Evolutionary conservation across 2,797 vertebrate species (phyloP), one percentile per base, ranked within the genome.

Genomic region (Luscinia luscinia): DNA sequence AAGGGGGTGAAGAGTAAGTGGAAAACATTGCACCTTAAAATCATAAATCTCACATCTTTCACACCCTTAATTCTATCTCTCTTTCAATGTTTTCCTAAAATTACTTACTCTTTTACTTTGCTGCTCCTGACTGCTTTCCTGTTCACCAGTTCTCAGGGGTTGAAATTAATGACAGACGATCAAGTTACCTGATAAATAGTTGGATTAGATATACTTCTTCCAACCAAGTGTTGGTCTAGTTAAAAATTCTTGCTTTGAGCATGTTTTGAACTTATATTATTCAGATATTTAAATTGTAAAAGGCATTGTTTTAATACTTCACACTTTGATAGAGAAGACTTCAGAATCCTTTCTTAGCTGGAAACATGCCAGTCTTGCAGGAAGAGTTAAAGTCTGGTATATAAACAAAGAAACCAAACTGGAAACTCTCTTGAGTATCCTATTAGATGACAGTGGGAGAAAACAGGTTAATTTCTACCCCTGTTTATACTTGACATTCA

Each of bases 1-100:
- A 99, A 99, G 96, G 99, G 99, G 98, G 99, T 99, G 98, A 99
- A 99, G 99, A 99, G 99, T 99, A 99, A 99, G 99, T 99, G 98
- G 98, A 97, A 98, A 98, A 98, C 97, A 98, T 98, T 98, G 98
- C 98, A 97, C 97, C 96, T 97, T 97, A 97, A 97, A 96, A 96
- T 97, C 96, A 97, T 94, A 96, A 97, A 97, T 97, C 95, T 97
- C 93, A 96, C 96, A 95, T 97, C 96, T 97, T 97, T 97, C 96
- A 97, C 95, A 97, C 96, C 87, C 91, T 97, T 94, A 95, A 96
- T 96, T 97, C 96, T 98, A 92, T 96, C 97, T 97, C 96, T 97
- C 96, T 98, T 97, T 96, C 98, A 98, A 96, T 98, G 98, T 98
- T 98, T 98, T 98, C 98, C 97, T 98, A 93, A 96, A 98, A 97